A percentile compares a stretch with the other conserved stretches of the same genome.
phyloP scores from a whole-genome alignment of 2,113 vertebrate genomes.

The Rafetus swinhoei region DNA sequence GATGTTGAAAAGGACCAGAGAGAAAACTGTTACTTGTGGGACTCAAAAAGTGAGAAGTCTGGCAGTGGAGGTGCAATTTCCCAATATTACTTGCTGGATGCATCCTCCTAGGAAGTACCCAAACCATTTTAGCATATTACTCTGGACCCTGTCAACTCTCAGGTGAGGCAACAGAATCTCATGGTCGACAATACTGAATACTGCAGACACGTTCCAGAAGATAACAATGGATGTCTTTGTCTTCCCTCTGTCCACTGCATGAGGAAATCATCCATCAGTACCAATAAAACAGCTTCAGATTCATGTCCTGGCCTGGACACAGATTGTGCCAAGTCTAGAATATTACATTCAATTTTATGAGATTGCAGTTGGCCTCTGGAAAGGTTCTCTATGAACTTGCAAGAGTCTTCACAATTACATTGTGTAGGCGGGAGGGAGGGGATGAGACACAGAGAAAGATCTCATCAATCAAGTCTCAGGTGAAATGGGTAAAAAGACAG shows the following conservation, averaged over 20 bases:
- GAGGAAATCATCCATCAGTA: constrained; percentile 21
- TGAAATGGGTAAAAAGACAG: constrained; percentile 62
- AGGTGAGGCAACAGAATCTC: constrained; percentile 35
- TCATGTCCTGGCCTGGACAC: constrained; percentile 30
- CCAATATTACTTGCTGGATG: too few relatives aligned
- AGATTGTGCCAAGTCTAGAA: constrained; percentile 42
- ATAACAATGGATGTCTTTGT: constrained; percentile 21
- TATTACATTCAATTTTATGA: constrained; percentile 59
- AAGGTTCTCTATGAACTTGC: constrained; percentile 37
- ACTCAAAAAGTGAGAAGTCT: not conserved
- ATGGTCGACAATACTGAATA: constrained; percentile 35
- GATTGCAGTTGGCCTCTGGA: constrained; percentile 50
- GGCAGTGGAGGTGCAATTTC: not conserved
- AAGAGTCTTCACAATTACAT: constrained; percentile 41
- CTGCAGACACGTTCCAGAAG: constrained; percentile 15
- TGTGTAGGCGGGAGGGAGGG: constrained; percentile 3
- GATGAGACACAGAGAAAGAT: constrained; percentile 40
- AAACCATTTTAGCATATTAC: too few relatives aligned
- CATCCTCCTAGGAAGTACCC: too few relatives aligned
- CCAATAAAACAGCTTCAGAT: constrained; percentile 27
- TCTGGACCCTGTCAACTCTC: constrained; percentile 9
- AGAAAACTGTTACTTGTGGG: constrained; percentile 36
- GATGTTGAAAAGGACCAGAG: not conserved
- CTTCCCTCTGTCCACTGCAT: constrained; percentile 4
- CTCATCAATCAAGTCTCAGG: constrained; percentile 48